phyloP scores from a whole-genome alignment of 2,113 vertebrate genomes.

The Ceyx melanurus region DNA sequence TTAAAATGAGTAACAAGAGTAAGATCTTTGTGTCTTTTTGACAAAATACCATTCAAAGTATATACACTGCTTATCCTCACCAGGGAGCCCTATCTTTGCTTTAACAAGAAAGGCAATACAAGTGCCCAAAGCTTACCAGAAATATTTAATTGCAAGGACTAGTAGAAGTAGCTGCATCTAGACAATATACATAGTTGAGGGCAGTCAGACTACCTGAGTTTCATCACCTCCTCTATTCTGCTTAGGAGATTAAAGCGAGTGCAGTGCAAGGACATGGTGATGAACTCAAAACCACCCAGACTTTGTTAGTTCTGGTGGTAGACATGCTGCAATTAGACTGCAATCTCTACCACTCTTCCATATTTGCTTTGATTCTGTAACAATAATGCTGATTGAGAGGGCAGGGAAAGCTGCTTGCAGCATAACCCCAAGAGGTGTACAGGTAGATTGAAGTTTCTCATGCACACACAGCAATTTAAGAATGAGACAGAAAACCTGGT shows the following conservation, averaged over 20 bases:
- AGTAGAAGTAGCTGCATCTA: neutral
- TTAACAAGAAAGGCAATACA: neutral
- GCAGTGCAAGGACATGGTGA: neutral
- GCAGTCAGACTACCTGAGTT: neutral
- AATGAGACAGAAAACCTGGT: neutral
- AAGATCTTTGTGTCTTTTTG: neutral
- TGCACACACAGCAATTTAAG: neutral
- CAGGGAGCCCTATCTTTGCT: neutral
- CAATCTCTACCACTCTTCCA: neutral
- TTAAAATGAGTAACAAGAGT: neutral
- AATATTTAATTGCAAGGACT: neutral
- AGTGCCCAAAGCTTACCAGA: neutral
- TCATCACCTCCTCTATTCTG: neutral
- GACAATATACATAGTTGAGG: neutral
- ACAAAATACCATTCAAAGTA: neutral
- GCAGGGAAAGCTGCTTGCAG: neutral
- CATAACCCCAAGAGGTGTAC: accelerated
- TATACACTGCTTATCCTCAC: neutral
- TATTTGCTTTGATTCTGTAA: neutral
- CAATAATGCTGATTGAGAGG: neutral
- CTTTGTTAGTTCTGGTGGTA: neutral
- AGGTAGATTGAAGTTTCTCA: neutral
- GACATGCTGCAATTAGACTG: neutral
- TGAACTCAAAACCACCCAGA: neutral
- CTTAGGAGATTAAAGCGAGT: neutral